Percentiles rank a stretch among this genome's conserved stretches.
Conservation (phyloP, 2,797 vertebrate species). For the Tauraco hartlaubi region DNA sequence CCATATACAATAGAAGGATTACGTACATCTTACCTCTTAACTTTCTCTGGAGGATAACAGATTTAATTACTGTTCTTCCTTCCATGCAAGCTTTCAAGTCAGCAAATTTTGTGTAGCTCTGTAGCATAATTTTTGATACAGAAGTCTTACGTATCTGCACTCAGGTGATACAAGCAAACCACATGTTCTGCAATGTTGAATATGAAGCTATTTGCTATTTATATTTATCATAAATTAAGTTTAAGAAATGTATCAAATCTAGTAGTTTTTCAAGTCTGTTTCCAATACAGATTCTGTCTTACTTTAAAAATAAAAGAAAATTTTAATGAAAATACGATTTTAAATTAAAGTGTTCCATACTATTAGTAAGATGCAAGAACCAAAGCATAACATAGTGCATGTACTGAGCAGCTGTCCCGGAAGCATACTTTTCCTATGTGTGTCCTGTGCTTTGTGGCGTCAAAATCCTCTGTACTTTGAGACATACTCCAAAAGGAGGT, state of each 20-base stretch:
- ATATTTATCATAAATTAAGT: not conserved
- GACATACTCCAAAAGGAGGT: not conserved
- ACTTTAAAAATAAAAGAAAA: not conserved
- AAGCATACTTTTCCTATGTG: not conserved
- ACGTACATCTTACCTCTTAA: conserved; percentile 48
- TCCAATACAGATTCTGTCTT: not conserved
- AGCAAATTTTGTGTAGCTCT: conserved; percentile 44
- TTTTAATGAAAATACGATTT: not conserved
- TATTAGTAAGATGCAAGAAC: not conserved
- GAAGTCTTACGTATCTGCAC: not conserved
- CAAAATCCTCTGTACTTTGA: not conserved
- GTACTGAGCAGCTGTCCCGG: not conserved
- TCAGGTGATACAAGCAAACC: conserved; percentile 19
- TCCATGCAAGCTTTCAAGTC: conserved; percentile 45
- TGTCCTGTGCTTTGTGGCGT: accelerated
- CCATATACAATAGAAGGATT: conserved; percentile 69
- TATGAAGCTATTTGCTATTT: not conserved
- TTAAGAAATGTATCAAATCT: not conserved
- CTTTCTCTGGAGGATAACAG: conserved; percentile 57
- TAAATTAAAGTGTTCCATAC: not conserved
- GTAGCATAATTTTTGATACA: conserved; percentile 14
- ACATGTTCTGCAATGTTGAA: not conserved
- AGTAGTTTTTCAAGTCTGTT: not conserved
- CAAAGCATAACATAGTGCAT: not conserved
- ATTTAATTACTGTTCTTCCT: conserved; percentile 72